Conservation (phyloP, 2,888 invertebrate species). For the Fragum sueziense region DNA sequence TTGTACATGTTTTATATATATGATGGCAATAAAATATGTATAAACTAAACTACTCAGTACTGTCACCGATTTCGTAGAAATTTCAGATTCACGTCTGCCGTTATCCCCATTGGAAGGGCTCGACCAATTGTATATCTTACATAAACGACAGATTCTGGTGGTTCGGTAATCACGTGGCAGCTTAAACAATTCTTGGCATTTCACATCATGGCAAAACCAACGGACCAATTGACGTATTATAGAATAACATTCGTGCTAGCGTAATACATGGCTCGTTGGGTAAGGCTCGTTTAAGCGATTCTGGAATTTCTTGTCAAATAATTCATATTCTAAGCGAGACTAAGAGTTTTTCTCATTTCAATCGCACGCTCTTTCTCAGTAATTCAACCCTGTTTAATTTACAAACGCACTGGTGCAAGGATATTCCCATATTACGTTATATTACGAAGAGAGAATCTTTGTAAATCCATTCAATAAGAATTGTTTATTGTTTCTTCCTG, state of each 20-base stretch:
- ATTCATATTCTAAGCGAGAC: neutral
- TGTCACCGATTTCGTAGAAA: no score
- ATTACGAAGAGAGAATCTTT: neutral
- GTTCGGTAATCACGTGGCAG: no score
- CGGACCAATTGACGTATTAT: neutral
- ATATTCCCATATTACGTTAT: neutral
- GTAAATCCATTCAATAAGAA: neutral
- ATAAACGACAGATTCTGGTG: no score
- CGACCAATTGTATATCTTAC: no score
- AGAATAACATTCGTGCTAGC: neutral
- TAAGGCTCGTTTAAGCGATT: neutral
- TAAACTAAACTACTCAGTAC: no score
- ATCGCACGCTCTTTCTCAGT: constrained; percentile 38
- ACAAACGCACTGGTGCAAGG: constrained; percentile 40
- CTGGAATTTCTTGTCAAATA: constrained; percentile 13
- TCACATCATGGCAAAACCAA: neutral
- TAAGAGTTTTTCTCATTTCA: neutral
- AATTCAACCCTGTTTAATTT: constrained; percentile 49
- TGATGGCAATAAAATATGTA: no score
- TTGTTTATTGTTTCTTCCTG: no score
- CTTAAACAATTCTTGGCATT: neutral
- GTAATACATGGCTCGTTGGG: neutral
- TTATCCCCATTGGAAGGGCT: no score
- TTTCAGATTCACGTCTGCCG: no score
- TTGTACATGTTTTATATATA: no score